Percentiles rank a stretch among this genome's conserved stretches.
Evolutionary conservation across 2,113 vertebrate species (phyloP).

Genomic region (Paratilapia polleni): DNA sequence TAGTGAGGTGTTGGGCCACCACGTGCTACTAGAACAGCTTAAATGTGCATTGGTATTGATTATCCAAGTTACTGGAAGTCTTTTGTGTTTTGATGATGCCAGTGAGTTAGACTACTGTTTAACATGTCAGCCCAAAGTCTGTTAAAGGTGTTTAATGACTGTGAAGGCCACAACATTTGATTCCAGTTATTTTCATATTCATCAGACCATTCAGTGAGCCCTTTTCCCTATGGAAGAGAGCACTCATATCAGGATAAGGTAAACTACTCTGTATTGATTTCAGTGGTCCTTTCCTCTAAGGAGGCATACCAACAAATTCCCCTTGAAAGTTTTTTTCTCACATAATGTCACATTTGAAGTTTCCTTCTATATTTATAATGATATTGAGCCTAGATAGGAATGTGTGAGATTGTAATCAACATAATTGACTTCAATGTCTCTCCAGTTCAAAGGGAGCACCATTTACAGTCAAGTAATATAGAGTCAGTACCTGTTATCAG

Average conservation of each 20-base stretch:
- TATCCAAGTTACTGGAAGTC: too few relatives aligned
- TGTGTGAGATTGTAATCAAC: background rate
- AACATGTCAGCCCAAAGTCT: background rate
- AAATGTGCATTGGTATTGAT: too few relatives aligned
- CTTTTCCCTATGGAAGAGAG: background rate
- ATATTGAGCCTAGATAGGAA: background rate
- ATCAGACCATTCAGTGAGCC: fast-evolving
- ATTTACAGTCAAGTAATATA: conserved; percentile 6
- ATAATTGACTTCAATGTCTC: conserved; percentile 19
- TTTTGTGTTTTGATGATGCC: background rate
- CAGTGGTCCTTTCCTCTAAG: background rate
- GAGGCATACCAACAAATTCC: background rate
- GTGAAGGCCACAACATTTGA: background rate
- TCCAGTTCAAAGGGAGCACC: background rate
- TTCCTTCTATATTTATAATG: background rate
- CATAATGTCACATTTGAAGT: background rate
- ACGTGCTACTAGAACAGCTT: background rate
- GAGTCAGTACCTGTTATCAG: conserved; percentile 44
- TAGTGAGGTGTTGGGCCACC: background rate
- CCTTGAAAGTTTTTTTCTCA: background rate
- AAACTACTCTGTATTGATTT: background rate
- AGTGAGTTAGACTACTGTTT: too few relatives aligned
- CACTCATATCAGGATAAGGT: background rate
- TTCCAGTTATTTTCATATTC: background rate
- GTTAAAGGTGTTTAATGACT: background rate